Base-by-base conservation (phyloP, 2,797 vertebrate genomes). In the Sternarchorhynchus goeldii region DNA sequence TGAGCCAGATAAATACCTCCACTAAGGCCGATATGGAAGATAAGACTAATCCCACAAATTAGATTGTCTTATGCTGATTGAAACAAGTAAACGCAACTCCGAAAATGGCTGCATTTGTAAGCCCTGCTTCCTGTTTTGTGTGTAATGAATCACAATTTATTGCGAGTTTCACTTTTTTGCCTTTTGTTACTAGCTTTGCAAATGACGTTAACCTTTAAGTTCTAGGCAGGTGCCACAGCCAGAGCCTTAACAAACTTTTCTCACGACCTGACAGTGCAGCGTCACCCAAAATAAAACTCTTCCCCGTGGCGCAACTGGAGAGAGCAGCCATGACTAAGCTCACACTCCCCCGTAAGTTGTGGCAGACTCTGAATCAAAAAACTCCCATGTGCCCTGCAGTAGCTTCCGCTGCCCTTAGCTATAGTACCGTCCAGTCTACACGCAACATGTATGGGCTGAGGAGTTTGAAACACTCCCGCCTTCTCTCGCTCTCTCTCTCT, bases 1-100 rank as follows among this genome's bases (percentile, higher is more conserved):
- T 88, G 88, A 89, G 90, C 88, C 87, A 86, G 90, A 90, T 92
- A 92, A 92, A 92, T 91, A 90, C 89, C 90, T 86, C 86, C 88
- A 87, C 86, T 87, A 84, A 85, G 91, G 89, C 89, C 87, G 88
- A 89, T 82, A 86, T 85, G 88, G 85, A 87, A 89, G 90, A 91
- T 88, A 91, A 90, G 87, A 88, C 90, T 91, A 90, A 92, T 92
- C 39, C 21, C 36, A 59, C 66, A 31, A 10, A 62, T 71, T 59
- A 63, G 10, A 5, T 70, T n/a, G 31, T 29, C 45, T 72, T 65
- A 72, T 41, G 60, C 59, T 65, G 59, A 78, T 57, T 65, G 62
- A 57, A 50, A 78, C 59, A 65, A 32, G 6, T 6, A 56, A 68
- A 76, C 20, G 14, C 34, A 29, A 88, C 88, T 87, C 86, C 77